These are phyloP conservation scores for Danionella dracula DNA, from an alignment of 2,797 vertebrate species.

Conservation along the genomic window DNA sequence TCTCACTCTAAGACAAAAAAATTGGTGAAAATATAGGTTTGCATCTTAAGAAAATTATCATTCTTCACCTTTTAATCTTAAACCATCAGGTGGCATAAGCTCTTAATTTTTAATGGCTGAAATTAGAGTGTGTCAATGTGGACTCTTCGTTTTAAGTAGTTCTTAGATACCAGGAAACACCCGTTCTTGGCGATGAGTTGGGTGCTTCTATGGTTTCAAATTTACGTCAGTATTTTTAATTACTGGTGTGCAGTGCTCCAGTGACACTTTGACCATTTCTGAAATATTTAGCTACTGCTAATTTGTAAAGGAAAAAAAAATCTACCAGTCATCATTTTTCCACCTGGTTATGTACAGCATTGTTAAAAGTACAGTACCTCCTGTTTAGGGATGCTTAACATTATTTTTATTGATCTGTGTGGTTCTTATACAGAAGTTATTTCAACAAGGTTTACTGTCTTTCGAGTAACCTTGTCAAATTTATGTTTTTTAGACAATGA, in stretches of 20 bases:
- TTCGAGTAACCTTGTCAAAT: no score
- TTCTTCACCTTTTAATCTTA: constrained; percentile 27
- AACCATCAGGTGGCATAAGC: constrained; percentile 6
- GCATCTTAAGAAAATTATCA: constrained; percentile 16
- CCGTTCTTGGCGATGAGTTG: constrained; percentile 13
- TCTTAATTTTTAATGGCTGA: constrained; percentile 41
- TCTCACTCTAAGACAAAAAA: not conserved
- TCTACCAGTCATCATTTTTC: not conserved
- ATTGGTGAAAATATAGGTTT: not conserved
- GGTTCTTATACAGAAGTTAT: not conserved
- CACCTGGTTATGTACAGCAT: not conserved
- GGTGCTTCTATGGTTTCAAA: constrained; percentile 34
- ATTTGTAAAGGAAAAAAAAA: not conserved
- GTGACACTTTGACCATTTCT: constrained; percentile 8
- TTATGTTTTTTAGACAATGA: no score
- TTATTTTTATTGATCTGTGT: not conserved
- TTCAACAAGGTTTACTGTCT: no score
- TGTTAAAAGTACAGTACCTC: not conserved
- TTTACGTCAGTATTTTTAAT: constrained; percentile 34
- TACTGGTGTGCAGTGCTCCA: constrained; percentile 15
- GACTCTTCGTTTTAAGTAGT: constrained; percentile 22
- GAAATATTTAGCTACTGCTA: not conserved
- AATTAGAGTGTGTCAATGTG: constrained; percentile 21
- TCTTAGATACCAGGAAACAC: constrained; percentile 24
- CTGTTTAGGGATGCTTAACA: not conserved